These are phyloP conservation scores for Heterochromis multidens DNA, from an alignment of 2,113 vertebrate species.

Conservation along the genomic window DNA sequence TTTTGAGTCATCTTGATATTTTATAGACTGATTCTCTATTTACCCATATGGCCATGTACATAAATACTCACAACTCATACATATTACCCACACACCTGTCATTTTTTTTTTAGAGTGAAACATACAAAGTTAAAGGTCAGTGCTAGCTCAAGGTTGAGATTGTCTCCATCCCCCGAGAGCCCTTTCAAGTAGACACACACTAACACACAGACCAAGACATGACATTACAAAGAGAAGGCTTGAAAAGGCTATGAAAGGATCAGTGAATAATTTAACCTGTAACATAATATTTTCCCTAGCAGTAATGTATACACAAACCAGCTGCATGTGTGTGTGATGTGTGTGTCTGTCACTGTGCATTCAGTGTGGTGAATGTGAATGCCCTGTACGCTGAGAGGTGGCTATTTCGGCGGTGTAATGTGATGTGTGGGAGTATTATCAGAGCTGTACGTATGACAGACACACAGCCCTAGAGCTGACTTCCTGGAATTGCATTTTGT, in stretches of 20 bases:
- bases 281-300: conserved; percentile 54
- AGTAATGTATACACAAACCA: conserved; percentile 53
- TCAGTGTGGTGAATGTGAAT: not conserved
- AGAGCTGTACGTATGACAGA: conserved; percentile 68
- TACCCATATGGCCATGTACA: conserved; percentile 28
- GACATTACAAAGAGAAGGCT: conserved; percentile 42
- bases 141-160: conserved; percentile 66
- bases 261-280: conserved; percentile 74
- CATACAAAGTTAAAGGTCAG: conserved; percentile 63
- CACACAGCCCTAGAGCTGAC: conserved; percentile 52
- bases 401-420: conserved; percentile 48
- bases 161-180: conserved; percentile 46
- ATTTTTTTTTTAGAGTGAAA: conserved; percentile 34
- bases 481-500: conserved; percentile 69
- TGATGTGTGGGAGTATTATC: conserved; percentile 65
- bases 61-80: conserved; percentile 1
- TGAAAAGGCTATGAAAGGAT: conserved; percentile 49
- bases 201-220: conserved; percentile 30
- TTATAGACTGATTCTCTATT: conserved; percentile 15
- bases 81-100: conserved; percentile 17
- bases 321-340: not conserved
- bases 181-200: conserved; percentile 57
- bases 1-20: conserved; percentile 25
- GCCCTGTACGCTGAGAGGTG: conserved; percentile 31
- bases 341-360: not conserved